Evolutionary conservation across 2,113 vertebrate species (phyloP).

Genomic region (Oryzias javanicus): DNA sequence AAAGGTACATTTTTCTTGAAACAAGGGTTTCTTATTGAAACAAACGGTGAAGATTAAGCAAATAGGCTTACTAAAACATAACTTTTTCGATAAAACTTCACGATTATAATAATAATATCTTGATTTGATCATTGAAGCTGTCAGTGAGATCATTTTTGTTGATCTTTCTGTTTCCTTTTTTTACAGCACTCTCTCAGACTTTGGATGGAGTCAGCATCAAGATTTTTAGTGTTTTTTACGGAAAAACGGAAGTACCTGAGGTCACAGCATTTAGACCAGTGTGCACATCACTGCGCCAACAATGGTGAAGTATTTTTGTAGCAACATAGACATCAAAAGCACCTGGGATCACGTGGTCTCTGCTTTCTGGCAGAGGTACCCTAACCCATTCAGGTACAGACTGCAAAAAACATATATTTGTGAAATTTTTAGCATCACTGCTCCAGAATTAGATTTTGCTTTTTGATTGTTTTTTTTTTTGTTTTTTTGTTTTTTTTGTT

Average conservation of each 20-base stretch:
- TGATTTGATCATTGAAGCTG: too few species aligned
- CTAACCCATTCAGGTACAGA: conserved; percentile 81
- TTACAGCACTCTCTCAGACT: conserved; percentile 36
- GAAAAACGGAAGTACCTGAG: conserved; percentile 12
- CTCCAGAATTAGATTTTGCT: too few species aligned
- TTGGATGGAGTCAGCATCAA: conserved; percentile 66
- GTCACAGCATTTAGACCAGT: conserved; percentile 22
- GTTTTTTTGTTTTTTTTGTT: too few species aligned
- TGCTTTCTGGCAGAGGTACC: conserved; percentile 83
- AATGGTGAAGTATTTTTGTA: conserved; percentile 81
- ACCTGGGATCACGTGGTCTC: conserved; percentile 78
- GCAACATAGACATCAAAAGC: conserved; percentile 70
- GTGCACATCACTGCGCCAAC: conserved; percentile 21
- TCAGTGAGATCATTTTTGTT: neutral
- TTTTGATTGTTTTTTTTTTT: too few species aligned
- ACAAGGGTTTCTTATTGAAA: too few species aligned
- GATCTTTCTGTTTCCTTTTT: neutral
- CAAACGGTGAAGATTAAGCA: too few species aligned
- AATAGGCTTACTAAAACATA: too few species aligned
- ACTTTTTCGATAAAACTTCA: too few species aligned
- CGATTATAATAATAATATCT: too few species aligned
- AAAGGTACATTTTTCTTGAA: too few species aligned
- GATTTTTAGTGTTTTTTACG: conserved; percentile 13
- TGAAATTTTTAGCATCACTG: neutral
- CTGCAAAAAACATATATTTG: neutral